A percentile compares a stretch with the other conserved stretches of the same genome.
Conservation (phyloP, 2,113 vertebrate species). For the Oreochromis niloticus region DNA sequence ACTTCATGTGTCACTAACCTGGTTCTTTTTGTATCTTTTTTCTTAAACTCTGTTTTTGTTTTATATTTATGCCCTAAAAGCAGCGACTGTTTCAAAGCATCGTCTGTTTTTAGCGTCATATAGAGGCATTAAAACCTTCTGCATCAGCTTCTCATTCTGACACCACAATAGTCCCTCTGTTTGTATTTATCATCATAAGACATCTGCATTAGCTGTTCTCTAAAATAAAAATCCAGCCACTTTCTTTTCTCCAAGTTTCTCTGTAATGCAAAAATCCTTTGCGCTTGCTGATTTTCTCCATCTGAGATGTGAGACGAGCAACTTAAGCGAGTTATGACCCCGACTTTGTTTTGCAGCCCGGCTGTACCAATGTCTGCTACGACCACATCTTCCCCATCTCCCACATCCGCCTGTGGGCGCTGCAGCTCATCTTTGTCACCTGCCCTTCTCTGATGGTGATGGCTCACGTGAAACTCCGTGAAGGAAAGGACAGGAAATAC, state of each 20-base stretch:
- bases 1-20: background rate
- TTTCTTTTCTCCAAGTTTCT: background rate
- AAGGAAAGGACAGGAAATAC: conserved; percentile 79
- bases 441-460: conserved; percentile 90
- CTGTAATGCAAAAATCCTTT: background rate
- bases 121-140: background rate
- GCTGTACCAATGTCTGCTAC: conserved; percentile 88
- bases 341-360: conserved; percentile 61
- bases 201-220: background rate
- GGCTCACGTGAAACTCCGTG: conserved; percentile 86
- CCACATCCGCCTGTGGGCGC: conserved; percentile 74
- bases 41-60: background rate
- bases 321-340: background rate
- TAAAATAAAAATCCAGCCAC: background rate
- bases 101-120: background rate
- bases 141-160: background rate
- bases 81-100: background rate
- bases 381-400: conserved; percentile 90
- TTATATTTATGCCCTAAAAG: background rate
- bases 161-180: background rate
- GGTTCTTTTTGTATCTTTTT: background rate
- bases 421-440: conserved; percentile 76
- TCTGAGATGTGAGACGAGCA: background rate
- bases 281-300: background rate
- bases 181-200: background rate